Evolutionary conservation across 2,888 invertebrate genomes (phyloP), one percentile per base, ranked within the genome.

Genomic region (Clostera curtula): DNA sequence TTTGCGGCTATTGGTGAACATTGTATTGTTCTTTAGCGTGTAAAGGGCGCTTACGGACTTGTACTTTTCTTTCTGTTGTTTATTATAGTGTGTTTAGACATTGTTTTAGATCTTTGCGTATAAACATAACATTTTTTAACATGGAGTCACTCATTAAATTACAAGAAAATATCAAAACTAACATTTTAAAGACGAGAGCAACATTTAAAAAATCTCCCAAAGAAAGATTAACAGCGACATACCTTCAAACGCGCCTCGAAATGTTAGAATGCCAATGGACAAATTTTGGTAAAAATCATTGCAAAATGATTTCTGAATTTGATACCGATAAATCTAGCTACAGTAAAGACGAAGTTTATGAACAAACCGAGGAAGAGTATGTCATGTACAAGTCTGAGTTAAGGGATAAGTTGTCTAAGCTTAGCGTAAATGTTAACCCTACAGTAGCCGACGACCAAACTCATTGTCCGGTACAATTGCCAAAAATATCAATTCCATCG

Each of bases 191-290:
- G 9, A 12, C 11, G 8, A 11, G 22, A 22, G 5, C 9, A 11
- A 27, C 21, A 12, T 27, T 16, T 12, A 27, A 27, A 17, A 27
- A 27, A 12, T 27, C 27, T 1, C 27, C 27, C 2, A 22, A 27
- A 17, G 27, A 27, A 7, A 8, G 27, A 2, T 12, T 21, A 9
- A 27, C 27, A 4, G 10, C 6, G 6, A 2, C 16, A 2, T 27
- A 27, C 12, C 2, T 27, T 3, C n/a, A 15, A 17, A n/a, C n/a
- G n/a, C n/a, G n/a, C n/a, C n/a, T n/a, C n/a, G n/a, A n/a, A n/a
- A n/a, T n/a, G n/a, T n/a, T 27, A 22, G 22, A 27, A 12, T 6
- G 8, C 3, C 22, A 27, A 2, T 27, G 27, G 27, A 22, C 12
- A 6, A 5, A 8, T 6, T 27, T 22, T 12, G 3, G 2, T 5